Evolutionary conservation across 2,888 invertebrate species (phyloP).

Genomic region (Meandrusa payeni): DNA sequence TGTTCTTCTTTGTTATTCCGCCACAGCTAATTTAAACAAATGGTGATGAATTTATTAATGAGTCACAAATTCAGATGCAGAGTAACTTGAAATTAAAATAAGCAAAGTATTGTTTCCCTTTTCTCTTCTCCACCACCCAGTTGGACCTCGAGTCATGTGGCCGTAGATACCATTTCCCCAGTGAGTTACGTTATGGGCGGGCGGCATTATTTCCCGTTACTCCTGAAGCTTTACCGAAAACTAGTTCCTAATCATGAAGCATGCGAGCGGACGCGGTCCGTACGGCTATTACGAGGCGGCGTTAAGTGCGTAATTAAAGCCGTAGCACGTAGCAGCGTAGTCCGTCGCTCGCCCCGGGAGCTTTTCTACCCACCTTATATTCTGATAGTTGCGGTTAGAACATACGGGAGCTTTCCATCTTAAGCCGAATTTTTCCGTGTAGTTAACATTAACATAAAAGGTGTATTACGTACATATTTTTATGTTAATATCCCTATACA

Average conservation of each 20-base stretch:
- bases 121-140: no score
- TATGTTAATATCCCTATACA: no score
- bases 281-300: constrained; percentile 41
- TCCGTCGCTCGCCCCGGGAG: constrained; percentile 39
- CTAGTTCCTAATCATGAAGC: constrained; percentile 17
- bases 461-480: no score
- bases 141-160: no score
- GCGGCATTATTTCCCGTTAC: constrained; percentile 1
- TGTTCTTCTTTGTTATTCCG: no score
- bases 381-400: constrained; percentile 24
- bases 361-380: constrained; percentile 27
- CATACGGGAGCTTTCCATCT: constrained; percentile 21
- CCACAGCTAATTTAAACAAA: no score
- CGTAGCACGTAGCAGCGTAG: constrained; percentile 43
- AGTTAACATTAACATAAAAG: no score
- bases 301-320: constrained; percentile 58
- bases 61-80: no score
- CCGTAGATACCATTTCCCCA: background rate
- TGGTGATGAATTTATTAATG: no score
- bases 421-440: no score
- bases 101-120: no score
- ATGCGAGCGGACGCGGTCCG: constrained; percentile 25
- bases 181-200: background rate
- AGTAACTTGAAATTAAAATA: no score
- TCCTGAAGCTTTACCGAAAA: constrained; percentile 2